phyloP scores from a whole-genome alignment of 2,113 vertebrate species.

The zebrafish (Danio rerio) region DNA sequence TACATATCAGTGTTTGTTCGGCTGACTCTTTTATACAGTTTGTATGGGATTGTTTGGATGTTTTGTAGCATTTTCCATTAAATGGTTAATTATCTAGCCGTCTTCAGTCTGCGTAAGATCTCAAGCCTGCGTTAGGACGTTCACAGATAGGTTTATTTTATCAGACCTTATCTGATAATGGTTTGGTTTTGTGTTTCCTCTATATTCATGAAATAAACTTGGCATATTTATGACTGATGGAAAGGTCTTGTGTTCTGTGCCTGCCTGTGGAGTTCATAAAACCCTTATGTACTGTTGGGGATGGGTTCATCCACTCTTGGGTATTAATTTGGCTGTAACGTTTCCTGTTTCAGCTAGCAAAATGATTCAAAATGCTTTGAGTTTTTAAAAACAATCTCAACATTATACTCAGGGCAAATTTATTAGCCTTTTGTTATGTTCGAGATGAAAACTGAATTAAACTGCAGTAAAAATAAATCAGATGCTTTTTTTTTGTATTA shows the following conservation, averaged over 20 bases:
- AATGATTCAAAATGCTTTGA: no score
- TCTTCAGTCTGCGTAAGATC: conserved; percentile 56
- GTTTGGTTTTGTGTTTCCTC: conserved; percentile 13
- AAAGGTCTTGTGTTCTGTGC: conserved; percentile 58
- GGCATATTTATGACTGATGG: conserved; percentile 60
- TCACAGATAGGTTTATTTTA: neutral
- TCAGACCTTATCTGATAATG: conserved; percentile 14
- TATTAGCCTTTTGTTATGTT: no score
- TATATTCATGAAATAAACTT: conserved; percentile 41
- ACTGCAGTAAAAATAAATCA: no score
- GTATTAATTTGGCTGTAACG: no score
- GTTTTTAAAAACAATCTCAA: no score
- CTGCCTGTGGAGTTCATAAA: conserved; percentile 63
- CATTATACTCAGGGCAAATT: no score
- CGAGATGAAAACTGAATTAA: no score
- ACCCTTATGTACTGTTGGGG: neutral
- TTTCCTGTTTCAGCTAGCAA: no score
- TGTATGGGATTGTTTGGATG: conserved; percentile 56
- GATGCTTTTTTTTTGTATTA: no score
- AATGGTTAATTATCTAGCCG: conserved; percentile 57
- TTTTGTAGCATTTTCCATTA: conserved; percentile 66
- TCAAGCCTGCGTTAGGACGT: conserved; percentile 1
- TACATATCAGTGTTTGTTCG: conserved; percentile 48
- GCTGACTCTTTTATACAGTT: conserved; percentile 48
- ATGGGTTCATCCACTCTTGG: no score